Base-by-base conservation (phyloP, 2,888 invertebrate species). In the Cephus sareptanus region DNA sequence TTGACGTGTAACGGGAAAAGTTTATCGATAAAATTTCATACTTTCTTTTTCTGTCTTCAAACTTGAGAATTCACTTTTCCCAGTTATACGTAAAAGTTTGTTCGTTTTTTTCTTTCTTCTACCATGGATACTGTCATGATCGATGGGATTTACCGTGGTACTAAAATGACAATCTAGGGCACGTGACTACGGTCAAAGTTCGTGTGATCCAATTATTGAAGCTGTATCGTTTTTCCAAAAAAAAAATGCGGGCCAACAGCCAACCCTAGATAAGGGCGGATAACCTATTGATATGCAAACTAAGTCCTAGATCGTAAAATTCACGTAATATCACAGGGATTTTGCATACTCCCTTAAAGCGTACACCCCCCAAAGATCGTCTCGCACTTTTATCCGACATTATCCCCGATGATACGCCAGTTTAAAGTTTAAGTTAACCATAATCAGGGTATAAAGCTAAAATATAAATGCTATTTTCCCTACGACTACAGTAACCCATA, bases 211-310 rank as follows among this genome's bases (percentile, higher is more conserved):
- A 71, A 71, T 71, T 31, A 15, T 34, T 23, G 33, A 31, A 34
- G 23, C 71, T 31, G 34, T 71, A 13, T 23, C 33, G 13, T 31
- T 34, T 30, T 71, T 31, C 30, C 2, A 30, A 30, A 3, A 31
- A 71, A 31, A 31, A 31, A 31, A 31, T 34, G 6, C 75, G 34
- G 68, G 69, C 15, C 68, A 76, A 79, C 77, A 11, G 30, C 15
- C 34, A 12, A 12, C 34, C 33, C 40, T 68, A 0, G 23, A 75
- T 40, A 74, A 40, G 40, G 13, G 40, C 56, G 81, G 80, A 81
- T 81, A 80, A 82, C 78, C 84, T 81, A 87, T 87, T 87, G 89
- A 87, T 88, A 89, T 89, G 88, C 88, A 89, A 88, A 88, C 86
- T 84, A 85, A 88, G 86, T 86, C 83, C 79, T 78, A 79, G 85